Base-by-base conservation (phyloP, 2,888 invertebrate species). In the Geotrupes spiniger region DNA sequence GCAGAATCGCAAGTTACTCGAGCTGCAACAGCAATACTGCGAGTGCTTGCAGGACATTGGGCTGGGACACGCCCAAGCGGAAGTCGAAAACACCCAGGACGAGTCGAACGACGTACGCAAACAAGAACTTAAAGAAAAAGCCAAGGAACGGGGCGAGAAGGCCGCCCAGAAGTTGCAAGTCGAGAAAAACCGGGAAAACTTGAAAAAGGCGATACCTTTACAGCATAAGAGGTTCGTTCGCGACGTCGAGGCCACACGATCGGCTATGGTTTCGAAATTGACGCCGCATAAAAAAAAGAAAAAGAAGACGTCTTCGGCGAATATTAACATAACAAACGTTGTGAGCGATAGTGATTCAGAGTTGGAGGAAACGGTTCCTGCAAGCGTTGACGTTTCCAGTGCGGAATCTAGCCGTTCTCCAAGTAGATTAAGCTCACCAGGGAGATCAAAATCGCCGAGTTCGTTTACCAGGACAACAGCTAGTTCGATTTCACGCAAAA, bases 31-130 rank as follows among this genome's bases (percentile, higher is more conserved):
- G 46, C 75, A 78, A 47, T 78, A 78, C 59, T 65, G 74, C 45
- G 75, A 77, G 43, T 76, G 76, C 49, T 61, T 78, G 51, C 71
- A 74, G 52, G 74, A 78, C 56, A 72, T 80, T 31, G 79, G 79
- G 2, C 60, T 70, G 14, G 79, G 76, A 0, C 79, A 80, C 57
- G 64, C 63, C 10, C 66, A 72, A 37, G 78, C 79, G 21, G 64
- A 64, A 11, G 43, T 63, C 6, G 69, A 74, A 46, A 70, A 73
- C 16, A 46, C 50, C 4, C 41, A 31, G 9, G 66, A 75, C 54
- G 68, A 70, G 36, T 66, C 68, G 31, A 63, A 60, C 5, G 47
- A 54, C 10, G 51, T 45, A 8, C 29, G 43, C 12, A 49, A 51
- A 36, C 47, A 47, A 58, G 63, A 57, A 39, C 65, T 73, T 53